phyloP scores from a whole-genome alignment of 1,140 invertebrate species.

The Archivesica marissinica region DNA sequence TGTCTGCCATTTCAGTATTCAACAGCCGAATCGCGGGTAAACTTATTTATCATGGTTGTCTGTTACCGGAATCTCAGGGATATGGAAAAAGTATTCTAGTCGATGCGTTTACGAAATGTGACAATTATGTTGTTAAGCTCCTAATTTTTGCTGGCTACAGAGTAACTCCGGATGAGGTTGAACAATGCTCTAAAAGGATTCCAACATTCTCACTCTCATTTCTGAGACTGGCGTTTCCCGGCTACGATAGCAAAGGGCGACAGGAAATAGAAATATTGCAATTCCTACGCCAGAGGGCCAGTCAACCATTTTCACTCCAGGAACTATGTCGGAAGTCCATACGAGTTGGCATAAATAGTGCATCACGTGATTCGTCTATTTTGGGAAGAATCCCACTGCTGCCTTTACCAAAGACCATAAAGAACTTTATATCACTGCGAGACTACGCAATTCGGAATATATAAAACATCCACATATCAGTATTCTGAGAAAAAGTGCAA shows the following conservation, averaged over 20 bases:
- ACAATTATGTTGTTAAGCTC: constrained; percentile 74
- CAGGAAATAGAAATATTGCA: constrained; percentile 69
- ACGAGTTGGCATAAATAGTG: constrained; percentile 69
- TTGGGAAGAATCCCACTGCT: constrained; percentile 68
- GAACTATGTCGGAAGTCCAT: constrained; percentile 73
- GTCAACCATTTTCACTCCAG: constrained; percentile 66
- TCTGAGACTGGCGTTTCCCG: constrained; percentile 70
- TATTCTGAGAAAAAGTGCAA: background rate
- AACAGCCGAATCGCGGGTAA: constrained; percentile 77
- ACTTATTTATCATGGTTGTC: constrained; percentile 77
- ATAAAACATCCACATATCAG: background rate
- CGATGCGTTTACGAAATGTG: constrained; percentile 78
- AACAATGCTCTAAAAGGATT: constrained; percentile 74
- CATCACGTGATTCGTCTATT: constrained; percentile 72
- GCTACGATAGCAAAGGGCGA: constrained; percentile 62
- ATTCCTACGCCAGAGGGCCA: constrained; percentile 69
- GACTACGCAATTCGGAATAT: constrained; percentile 60
- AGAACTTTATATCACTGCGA: constrained; percentile 70
- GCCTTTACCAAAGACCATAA: constrained; percentile 69
- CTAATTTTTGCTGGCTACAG: constrained; percentile 76
- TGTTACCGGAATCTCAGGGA: constrained; percentile 60
- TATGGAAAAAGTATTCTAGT: constrained; percentile 76
- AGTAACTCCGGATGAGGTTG: constrained; percentile 75
- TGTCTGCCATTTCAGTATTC: constrained; percentile 75
- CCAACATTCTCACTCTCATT: constrained; percentile 78